Conservation (phyloP, 2,888 invertebrate genomes). For the Scaeva pyrastri region DNA sequence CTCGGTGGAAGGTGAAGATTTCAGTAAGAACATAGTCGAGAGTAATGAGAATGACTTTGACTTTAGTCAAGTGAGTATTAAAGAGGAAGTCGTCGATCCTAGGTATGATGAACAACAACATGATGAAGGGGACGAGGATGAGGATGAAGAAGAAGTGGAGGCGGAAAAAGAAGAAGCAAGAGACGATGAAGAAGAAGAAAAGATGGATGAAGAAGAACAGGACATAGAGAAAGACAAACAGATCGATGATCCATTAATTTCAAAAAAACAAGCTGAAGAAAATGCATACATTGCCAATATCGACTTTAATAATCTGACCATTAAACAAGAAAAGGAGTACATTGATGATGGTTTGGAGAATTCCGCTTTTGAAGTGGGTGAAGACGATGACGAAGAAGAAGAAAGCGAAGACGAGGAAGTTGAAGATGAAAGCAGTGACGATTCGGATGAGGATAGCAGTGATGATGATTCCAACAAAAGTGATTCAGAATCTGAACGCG, state of each 20-base stretch:
- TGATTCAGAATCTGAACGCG: conserved; percentile 62
- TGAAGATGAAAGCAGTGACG: too few relatives aligned
- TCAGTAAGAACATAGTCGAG: conserved; percentile 21
- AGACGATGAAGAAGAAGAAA: neutral
- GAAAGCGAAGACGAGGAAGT: conserved; percentile 42
- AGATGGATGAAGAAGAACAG: neutral
- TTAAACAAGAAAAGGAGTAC: conserved; percentile 81
- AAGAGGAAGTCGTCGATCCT: conserved; percentile 62
- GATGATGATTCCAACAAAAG: conserved; percentile 28
- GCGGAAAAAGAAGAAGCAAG: conserved; percentile 2
- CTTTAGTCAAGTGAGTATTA: conserved; percentile 48
- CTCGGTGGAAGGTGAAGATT: conserved; percentile 7
- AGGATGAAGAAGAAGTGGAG: conserved; percentile 31
- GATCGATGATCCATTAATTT: neutral
- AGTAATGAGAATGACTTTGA: conserved; percentile 51
- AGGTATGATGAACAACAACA: conserved; percentile 36
- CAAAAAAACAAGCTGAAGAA: conserved; percentile 75
- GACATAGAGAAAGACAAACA: neutral
- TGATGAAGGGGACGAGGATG: conserved; percentile 4
- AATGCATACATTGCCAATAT: conserved; percentile 79
- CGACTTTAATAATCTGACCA: conserved; percentile 79
- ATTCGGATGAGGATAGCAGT: conserved; percentile 9
- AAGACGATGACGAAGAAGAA: conserved; percentile 38
- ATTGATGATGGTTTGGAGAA: conserved; percentile 60
- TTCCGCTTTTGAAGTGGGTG: conserved; percentile 9